phyloP scores from a whole-genome alignment of 1,140 invertebrate species.

The Dendrolimus kikuchii region DNA sequence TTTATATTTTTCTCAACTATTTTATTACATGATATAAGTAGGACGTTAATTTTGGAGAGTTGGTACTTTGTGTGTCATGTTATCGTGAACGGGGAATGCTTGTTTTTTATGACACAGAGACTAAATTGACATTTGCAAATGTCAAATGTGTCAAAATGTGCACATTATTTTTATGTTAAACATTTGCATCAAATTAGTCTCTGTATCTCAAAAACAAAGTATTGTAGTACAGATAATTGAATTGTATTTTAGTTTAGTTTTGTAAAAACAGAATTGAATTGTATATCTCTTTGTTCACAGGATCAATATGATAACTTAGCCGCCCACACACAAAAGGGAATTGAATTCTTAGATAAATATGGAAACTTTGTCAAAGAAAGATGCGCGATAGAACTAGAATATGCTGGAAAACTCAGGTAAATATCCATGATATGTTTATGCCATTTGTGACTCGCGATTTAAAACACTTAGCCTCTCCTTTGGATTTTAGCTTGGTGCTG shows the following conservation, averaged over 20 bases:
- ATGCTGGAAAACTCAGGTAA: conserved; percentile 95
- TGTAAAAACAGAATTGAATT: conserved; percentile 2
- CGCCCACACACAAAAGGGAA: conserved; percentile 95
- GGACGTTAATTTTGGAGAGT: too few species aligned
- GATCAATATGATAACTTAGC: conserved; percentile 98
- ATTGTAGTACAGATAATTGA: not conserved
- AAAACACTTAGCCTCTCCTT: too few species aligned
- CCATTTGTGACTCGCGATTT: not conserved
- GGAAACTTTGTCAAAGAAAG: conserved; percentile 95
- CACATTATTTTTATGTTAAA: conserved; percentile 1
- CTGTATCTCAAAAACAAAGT: too few species aligned
- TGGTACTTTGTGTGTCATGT: too few species aligned
- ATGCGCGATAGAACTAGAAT: conserved; percentile 95
- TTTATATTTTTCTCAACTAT: too few species aligned
- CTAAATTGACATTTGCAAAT: not conserved
- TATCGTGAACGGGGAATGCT: too few species aligned
- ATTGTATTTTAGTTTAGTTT: not conserved
- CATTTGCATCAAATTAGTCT: not conserved
- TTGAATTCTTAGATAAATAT: conserved; percentile 97
- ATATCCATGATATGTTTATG: not conserved
- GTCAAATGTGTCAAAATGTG: not conserved
- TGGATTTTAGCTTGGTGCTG: too few species aligned
- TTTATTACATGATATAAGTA: too few species aligned
- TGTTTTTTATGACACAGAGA: too few species aligned
- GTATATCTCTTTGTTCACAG: conserved; percentile 77